Evolutionary conservation across 1,140 invertebrate species (phyloP).

Genomic region (Drosophila kohkoa): DNA sequence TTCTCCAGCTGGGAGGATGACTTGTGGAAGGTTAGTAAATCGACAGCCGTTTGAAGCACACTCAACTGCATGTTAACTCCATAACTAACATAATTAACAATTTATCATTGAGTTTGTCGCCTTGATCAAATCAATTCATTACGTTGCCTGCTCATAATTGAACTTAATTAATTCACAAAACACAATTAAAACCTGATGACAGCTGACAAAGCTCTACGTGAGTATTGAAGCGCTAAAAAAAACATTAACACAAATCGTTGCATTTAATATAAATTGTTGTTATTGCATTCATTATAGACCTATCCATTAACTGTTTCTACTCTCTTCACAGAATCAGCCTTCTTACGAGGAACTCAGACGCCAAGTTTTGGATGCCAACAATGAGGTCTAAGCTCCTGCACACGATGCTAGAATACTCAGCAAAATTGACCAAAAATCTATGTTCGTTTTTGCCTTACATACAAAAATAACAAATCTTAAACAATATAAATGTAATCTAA

Average conservation of each 20-base stretch:
- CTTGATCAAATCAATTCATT: constrained; percentile 13
- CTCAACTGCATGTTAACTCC: neutral
- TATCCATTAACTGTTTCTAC: neutral
- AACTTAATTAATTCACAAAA: constrained; percentile 34
- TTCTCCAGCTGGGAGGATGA: constrained; percentile 90
- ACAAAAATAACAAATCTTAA: constrained; percentile 1
- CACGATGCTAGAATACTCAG: constrained; percentile 51
- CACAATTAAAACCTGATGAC: constrained; percentile 23
- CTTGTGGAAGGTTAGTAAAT: constrained; percentile 87
- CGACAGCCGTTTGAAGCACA: constrained; percentile 11
- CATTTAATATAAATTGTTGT: neutral
- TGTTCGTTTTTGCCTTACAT: constrained; percentile 53
- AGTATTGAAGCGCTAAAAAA: constrained; percentile 45
- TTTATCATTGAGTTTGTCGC: constrained; percentile 1
- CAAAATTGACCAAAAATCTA: constrained; percentile 66
- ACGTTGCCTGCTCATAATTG: constrained; percentile 22
- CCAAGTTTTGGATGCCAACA: constrained; percentile 69
- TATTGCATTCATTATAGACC: neutral
- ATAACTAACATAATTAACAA: constrained; percentile 2
- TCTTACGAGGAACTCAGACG: constrained; percentile 71
- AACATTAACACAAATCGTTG: constrained; percentile 7
- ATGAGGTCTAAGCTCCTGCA: constrained; percentile 53
- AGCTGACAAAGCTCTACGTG: constrained; percentile 33
- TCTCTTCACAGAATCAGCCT: constrained; percentile 47
- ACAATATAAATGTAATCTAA: constrained; percentile 32